Conservation (phyloP, 2,113 vertebrate species). For the Mesitornis unicolor region DNA sequence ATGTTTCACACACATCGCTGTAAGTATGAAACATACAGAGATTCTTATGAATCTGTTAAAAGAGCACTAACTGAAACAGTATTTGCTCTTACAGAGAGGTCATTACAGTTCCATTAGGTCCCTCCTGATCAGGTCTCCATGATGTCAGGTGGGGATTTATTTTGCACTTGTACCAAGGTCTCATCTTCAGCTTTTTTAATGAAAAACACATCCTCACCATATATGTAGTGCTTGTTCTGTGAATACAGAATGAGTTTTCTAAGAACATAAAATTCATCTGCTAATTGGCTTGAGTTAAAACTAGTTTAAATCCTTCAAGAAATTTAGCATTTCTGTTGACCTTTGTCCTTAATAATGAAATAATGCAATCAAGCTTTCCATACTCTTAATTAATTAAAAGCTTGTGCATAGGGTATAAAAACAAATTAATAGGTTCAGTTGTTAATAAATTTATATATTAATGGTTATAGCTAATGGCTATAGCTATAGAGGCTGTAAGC, state of each 20-base stretch:
- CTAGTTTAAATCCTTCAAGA: not conserved
- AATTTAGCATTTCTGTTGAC: not conserved
- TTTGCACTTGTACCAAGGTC: not conserved
- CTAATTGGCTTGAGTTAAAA: not conserved
- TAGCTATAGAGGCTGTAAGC: not conserved
- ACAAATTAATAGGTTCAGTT: not conserved
- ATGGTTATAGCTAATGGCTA: not conserved
- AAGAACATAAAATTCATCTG: not conserved
- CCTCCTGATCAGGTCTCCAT: not conserved
- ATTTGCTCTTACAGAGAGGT: not conserved
- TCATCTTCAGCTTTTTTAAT: not conserved
- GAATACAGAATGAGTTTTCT: not conserved
- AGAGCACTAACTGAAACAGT: not conserved
- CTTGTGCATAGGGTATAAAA: not conserved
- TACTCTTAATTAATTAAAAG: conserved; percentile 7
- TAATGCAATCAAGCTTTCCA: not conserved
- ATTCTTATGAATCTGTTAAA: not conserved
- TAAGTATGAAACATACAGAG: not conserved
- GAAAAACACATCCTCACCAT: not conserved
- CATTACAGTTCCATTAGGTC: not conserved
- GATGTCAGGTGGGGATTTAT: not conserved
- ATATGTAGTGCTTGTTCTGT: not conserved
- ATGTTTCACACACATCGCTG: not conserved
- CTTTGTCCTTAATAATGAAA: not conserved
- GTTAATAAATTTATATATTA: not conserved